Base-by-base conservation (phyloP, 1,140 invertebrate species). In the Drosophila miranda region DNA sequence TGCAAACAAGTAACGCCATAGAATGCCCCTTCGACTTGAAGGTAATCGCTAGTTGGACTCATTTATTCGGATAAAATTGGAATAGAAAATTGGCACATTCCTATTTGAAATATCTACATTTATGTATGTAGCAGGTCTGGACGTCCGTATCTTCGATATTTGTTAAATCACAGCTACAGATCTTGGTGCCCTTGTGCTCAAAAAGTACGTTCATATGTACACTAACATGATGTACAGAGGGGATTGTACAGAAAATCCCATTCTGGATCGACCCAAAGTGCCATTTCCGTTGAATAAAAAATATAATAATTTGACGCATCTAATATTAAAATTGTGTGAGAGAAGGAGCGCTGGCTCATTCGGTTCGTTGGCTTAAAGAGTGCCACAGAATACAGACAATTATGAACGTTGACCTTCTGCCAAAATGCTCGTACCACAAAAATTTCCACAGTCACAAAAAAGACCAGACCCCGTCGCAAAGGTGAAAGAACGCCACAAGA, bases 351-450 rank as follows among this genome's bases (percentile, higher is more conserved):
- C 28, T 6, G 34, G 49, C 21, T 41, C 58, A n/a, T 9, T 30
- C 62, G 64, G 62, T 67, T 68, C 64, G 64, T 68, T 68, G 64
- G 64, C 64, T 68, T 68, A 55, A 68, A 68, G 60, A 73, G 55
- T 67, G 75, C 59, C 52, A 45, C 44, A 19, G 34, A 38, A 38
- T 43, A 46, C 23, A n/a, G 49, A 63, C 69, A 84, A 84, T 84
- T 86, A 78, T 87, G 81, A 78, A 77, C 82, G 74, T 87, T 86
- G 81, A 86, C 81, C 81, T 86, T 75, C 84, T 84, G 64, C 43
- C 44, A 38, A 55, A 68, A 64, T 38, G 34, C 63, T 34, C n/a
- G 51, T 51, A 43, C 52, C 38, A 66, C 62, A 60, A 84, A 84
- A 81, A 55, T 84, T 86, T 84, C 82, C 69, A 80, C 63, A 54